Evolutionary conservation across 1,140 invertebrate species (phyloP).

Genomic region (Aphelinus certus): DNA sequence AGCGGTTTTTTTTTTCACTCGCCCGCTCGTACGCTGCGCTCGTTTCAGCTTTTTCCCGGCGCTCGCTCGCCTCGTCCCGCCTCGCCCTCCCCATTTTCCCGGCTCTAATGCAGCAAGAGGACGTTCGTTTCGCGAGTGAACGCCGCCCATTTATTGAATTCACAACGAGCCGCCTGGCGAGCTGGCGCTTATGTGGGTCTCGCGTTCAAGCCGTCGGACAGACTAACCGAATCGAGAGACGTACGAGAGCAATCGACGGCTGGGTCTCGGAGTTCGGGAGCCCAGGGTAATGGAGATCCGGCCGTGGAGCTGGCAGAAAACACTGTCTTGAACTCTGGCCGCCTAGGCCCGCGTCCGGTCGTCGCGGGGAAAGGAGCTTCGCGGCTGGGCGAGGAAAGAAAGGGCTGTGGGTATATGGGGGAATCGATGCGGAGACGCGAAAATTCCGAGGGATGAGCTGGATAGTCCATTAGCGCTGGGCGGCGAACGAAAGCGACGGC

Average conservation of each 20-base stretch:
- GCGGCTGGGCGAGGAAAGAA: background rate
- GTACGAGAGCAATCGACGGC: background rate
- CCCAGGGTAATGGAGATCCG: too few relatives aligned
- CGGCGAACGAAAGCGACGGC: background rate
- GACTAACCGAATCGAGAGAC: background rate
- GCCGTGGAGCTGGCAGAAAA: background rate
- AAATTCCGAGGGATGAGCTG: background rate
- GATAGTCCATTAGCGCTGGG: conserved; percentile 3
- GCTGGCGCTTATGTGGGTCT: too few relatives aligned
- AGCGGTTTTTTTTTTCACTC: too few relatives aligned
- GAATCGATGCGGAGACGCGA: conserved; percentile 4
- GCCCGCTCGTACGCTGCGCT: too few relatives aligned
- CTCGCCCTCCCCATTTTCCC: too few relatives aligned
- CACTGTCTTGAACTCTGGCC: background rate
- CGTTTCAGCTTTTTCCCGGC: too few relatives aligned
- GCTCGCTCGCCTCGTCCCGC: too few relatives aligned
- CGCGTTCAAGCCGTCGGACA: background rate
- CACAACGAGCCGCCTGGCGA: too few relatives aligned
- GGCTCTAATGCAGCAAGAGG: background rate
- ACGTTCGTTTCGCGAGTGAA: background rate
- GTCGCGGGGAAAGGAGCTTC: conserved; percentile 7
- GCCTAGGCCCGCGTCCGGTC: background rate
- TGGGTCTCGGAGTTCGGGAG: too few relatives aligned
- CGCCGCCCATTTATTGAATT: too few relatives aligned
- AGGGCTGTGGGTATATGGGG: background rate